These are phyloP conservation scores for Dufourea novaeangliae DNA, from an alignment of 1,140 invertebrate species.

Conservation along the genomic window DNA sequence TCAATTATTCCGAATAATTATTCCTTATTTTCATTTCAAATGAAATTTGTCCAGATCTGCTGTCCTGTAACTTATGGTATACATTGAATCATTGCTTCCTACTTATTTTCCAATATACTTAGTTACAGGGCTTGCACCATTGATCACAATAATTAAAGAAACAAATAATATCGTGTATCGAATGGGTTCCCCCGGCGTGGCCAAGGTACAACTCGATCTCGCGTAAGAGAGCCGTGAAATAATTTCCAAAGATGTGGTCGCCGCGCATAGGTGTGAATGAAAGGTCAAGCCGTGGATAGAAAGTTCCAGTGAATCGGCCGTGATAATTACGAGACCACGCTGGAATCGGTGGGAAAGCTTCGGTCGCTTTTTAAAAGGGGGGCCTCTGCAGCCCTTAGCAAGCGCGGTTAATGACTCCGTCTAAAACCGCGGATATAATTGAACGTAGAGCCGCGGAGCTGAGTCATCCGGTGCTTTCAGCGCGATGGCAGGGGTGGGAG, in stretches of 20 bases:
- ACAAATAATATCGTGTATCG: neutral
- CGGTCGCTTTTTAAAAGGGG: slow-evolving; percentile 30
- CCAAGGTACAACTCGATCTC: neutral
- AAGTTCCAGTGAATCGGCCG: slow-evolving; percentile 11
- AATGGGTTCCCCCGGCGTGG: neutral
- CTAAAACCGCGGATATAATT: slow-evolving; percentile 29
- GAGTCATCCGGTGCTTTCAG: slow-evolving; percentile 20
- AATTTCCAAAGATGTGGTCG: slow-evolving; percentile 1
- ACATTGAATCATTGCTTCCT: too few relatives aligned
- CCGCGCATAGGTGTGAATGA: neutral
- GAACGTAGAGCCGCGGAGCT: neutral
- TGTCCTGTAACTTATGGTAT: too few relatives aligned
- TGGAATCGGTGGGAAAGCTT: slow-evolving; percentile 35
- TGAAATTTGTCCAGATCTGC: too few relatives aligned
- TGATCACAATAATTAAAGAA: too few relatives aligned
- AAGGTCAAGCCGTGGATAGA: slow-evolving; percentile 26
- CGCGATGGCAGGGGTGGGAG: neutral
- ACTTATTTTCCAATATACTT: too few relatives aligned
- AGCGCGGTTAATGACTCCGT: slow-evolving; percentile 39
- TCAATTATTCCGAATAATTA: too few relatives aligned
- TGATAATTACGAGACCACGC: slow-evolving; percentile 28
- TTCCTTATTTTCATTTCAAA: too few relatives aligned
- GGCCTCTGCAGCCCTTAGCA: slow-evolving; percentile 4
- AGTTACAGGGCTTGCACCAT: too few relatives aligned
- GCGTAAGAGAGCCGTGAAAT: neutral